A percentile compares a stretch with the other conserved stretches of the same genome.
These are phyloP conservation scores for Euproctis similis DNA, from an alignment of 2,888 invertebrate species.

Conservation along the genomic window DNA sequence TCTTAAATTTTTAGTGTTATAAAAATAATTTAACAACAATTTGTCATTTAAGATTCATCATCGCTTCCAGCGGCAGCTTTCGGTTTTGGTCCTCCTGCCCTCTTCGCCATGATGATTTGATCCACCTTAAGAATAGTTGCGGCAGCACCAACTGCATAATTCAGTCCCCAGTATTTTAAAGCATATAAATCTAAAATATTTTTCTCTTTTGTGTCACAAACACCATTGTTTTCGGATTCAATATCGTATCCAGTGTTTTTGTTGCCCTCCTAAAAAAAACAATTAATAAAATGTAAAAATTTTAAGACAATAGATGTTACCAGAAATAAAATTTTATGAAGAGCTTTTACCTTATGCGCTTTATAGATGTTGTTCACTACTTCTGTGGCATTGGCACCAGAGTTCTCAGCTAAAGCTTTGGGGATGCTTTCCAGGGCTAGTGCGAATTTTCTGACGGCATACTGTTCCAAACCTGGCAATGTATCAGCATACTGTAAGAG, in stretches of 20 bases:
- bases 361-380: conserved; percentile 92
- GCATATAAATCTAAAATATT: conserved; percentile 89
- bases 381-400: conserved; percentile 91
- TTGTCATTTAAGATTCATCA: conserved; percentile 79
- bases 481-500: conserved; percentile 92
- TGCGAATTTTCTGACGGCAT: conserved; percentile 95
- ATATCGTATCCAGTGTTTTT: conserved; percentile 91
- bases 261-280: conserved; percentile 79
- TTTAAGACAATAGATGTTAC: neutral
- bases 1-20: too few relatives aligned
- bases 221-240: conserved; percentile 82
- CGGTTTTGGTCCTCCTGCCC: conserved; percentile 95
- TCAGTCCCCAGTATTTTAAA: conserved; percentile 94
- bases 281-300: neutral
- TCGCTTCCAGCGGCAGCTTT: conserved; percentile 80
- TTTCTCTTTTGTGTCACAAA: conserved; percentile 84
- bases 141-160: conserved; percentile 95
- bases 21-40: conserved; percentile 1
- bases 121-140: conserved; percentile 95
- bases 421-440: conserved; percentile 92
- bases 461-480: conserved; percentile 96
- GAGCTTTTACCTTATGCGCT: conserved; percentile 83
- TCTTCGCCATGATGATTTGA: conserved; percentile 98
- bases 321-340: neutral
- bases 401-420: conserved; percentile 94